phyloP scores from a whole-genome alignment of 1,140 invertebrate genomes.

The Laupala kohalensis region DNA sequence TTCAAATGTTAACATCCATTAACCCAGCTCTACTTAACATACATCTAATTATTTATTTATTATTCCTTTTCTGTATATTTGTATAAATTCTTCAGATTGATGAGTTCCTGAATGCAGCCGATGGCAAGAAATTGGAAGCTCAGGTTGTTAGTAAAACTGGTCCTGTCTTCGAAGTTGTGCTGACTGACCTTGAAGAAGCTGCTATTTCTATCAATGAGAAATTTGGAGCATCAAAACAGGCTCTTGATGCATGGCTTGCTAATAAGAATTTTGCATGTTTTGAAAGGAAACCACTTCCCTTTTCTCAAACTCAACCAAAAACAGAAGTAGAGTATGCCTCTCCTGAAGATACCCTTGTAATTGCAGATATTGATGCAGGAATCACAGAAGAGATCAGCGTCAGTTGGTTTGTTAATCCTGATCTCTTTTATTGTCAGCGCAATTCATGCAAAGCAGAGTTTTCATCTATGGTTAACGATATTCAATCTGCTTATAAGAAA shows the following conservation, averaged over 20 bases:
- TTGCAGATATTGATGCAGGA: slow-evolving; percentile 22
- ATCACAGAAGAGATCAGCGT: slow-evolving; percentile 31
- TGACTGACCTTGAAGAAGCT: slow-evolving; percentile 21
- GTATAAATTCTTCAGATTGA: background rate
- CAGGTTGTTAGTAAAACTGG: slow-evolving; percentile 24
- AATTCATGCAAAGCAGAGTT: slow-evolving; percentile 35
- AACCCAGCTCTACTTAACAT: no score
- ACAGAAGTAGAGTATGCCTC: slow-evolving; percentile 25
- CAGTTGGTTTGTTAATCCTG: slow-evolving; percentile 50
- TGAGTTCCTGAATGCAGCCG: slow-evolving; percentile 17
- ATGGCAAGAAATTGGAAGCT: slow-evolving; percentile 21
- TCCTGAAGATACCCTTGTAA: slow-evolving; percentile 26
- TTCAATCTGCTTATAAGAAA: slow-evolving; percentile 46
- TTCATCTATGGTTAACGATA: slow-evolving; percentile 48
- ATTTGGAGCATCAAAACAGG: slow-evolving; percentile 22
- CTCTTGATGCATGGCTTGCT: slow-evolving; percentile 19
- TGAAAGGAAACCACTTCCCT: background rate
- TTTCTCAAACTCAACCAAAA: background rate
- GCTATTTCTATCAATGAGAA: slow-evolving; percentile 24
- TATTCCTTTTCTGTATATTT: no score
- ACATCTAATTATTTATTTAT: no score
- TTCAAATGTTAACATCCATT: no score
- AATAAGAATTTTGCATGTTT: background rate
- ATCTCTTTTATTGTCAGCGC: slow-evolving; percentile 52
- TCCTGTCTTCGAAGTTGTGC: slow-evolving; percentile 24